phyloP scores from a whole-genome alignment of 1,140 invertebrate species.

The Akabosia matsudoensis region DNA sequence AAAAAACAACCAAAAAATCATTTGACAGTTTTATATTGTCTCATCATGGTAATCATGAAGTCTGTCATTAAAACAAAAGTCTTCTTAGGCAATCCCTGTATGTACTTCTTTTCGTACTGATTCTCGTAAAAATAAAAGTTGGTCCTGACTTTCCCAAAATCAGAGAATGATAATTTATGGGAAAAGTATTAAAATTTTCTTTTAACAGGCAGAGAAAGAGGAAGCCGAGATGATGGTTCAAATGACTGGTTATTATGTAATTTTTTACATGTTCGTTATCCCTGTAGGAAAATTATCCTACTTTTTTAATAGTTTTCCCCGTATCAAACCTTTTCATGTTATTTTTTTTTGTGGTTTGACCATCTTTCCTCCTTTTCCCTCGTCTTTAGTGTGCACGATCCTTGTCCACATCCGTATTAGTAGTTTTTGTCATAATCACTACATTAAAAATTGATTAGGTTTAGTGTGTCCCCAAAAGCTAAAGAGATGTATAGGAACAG shows the following conservation, averaged over 20 bases:
- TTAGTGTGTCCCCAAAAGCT: background rate
- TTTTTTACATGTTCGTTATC: too few relatives aligned
- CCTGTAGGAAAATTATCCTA: background rate
- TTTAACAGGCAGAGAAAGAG: background rate
- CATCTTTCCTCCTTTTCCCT: background rate
- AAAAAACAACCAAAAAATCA: background rate
- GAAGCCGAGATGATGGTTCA: background rate
- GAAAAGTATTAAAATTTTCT: background rate
- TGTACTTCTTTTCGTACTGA: too few relatives aligned
- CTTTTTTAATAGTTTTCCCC: background rate
- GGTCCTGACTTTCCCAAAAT: background rate
- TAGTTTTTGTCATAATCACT: background rate
- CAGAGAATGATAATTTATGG: background rate
- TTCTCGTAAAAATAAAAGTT: background rate
- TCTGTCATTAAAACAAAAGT: background rate
- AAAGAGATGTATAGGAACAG: background rate
- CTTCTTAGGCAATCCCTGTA: too few relatives aligned
- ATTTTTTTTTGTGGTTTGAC: background rate
- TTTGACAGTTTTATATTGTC: conserved; percentile 7
- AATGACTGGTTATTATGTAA: background rate
- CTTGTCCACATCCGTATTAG: background rate
- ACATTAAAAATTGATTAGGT: background rate
- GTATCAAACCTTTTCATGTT: background rate
- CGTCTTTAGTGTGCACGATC: background rate
- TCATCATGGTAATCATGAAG: background rate